phyloP scores from a whole-genome alignment of 2,888 invertebrate species.

The Xanthorhoe designata region DNA sequence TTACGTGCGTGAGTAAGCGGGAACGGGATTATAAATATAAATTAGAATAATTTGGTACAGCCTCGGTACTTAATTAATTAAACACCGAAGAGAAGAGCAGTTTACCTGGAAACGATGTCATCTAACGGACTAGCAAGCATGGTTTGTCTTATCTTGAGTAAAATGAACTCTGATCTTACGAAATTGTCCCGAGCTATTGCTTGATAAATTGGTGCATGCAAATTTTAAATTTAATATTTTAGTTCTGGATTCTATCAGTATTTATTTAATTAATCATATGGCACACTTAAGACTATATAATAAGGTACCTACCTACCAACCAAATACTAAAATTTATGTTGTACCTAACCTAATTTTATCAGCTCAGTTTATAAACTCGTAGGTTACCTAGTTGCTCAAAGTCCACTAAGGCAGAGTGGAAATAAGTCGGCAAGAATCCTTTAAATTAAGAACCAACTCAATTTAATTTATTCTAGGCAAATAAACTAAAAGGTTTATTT shows the following conservation, averaged over 20 bases:
- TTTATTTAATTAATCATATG: too few species aligned
- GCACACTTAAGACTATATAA: too few species aligned
- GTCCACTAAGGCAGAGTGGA: too few species aligned
- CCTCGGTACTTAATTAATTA: not conserved
- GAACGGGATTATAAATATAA: too few species aligned
- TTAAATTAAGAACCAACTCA: not conserved
- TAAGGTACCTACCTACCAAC: too few species aligned
- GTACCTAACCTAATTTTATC: too few species aligned
- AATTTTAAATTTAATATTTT: not conserved
- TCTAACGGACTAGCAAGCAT: constrained; percentile 2
- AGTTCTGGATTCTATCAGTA: not conserved
- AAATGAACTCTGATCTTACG: not conserved
- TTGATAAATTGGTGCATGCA: not conserved
- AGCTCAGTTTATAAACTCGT: too few species aligned
- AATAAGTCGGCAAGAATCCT: too few species aligned
- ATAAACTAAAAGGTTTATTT: constrained; percentile 52
- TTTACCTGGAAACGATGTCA: not conserved
- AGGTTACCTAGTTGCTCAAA: too few species aligned
- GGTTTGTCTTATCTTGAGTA: constrained; percentile 7
- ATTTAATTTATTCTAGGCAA: constrained; percentile 49
- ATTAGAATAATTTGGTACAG: too few species aligned
- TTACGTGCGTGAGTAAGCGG: too few species aligned
- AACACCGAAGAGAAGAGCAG: not conserved
- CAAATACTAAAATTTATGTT: too few species aligned
- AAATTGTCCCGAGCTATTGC: not conserved